Percentiles rank a stretch among this genome's conserved stretches.
Evolutionary conservation across 92 coral and sea anemone species (phyloP).

Genomic region (Palythoa grandiflora): DNA sequence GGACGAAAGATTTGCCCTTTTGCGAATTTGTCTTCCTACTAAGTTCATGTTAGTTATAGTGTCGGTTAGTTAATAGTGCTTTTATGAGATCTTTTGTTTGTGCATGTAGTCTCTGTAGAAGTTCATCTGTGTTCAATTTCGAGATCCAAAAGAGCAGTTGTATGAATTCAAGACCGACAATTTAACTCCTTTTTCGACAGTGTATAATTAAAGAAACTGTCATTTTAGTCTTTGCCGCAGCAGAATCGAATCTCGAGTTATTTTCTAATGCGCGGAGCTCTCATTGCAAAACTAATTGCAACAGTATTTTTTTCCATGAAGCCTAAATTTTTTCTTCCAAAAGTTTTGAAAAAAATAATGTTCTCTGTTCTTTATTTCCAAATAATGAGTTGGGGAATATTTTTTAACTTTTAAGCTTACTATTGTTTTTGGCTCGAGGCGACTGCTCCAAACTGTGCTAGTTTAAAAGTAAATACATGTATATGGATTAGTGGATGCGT

Average conservation of each 20-base stretch:
- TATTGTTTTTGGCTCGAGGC: not conserved
- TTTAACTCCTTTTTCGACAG: not conserved
- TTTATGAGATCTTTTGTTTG: not conserved
- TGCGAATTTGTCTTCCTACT: not conserved
- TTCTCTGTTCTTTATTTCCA: not conserved
- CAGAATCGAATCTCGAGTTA: not conserved
- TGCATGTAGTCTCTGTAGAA: not conserved
- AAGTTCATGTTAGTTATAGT: no score
- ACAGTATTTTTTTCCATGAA: not conserved
- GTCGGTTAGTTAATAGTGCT: no score
- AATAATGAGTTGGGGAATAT: not conserved
- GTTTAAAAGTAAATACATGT: not conserved
- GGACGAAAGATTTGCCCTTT: not conserved
- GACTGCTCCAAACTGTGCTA: not conserved
- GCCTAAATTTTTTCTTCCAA: not conserved
- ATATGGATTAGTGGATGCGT: not conserved
- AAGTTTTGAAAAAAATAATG: not conserved
- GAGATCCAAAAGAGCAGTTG: not conserved
- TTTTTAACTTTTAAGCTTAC: not conserved
- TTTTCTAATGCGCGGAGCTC: not conserved
- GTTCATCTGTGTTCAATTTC: not conserved
- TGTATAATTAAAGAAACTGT: not conserved
- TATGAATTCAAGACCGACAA: not conserved
- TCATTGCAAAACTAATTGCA: no score
- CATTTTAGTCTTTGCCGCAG: not conserved